Evolutionary conservation across 1,140 invertebrate species (phyloP).

Genomic region (Drosophila watanabei): DNA sequence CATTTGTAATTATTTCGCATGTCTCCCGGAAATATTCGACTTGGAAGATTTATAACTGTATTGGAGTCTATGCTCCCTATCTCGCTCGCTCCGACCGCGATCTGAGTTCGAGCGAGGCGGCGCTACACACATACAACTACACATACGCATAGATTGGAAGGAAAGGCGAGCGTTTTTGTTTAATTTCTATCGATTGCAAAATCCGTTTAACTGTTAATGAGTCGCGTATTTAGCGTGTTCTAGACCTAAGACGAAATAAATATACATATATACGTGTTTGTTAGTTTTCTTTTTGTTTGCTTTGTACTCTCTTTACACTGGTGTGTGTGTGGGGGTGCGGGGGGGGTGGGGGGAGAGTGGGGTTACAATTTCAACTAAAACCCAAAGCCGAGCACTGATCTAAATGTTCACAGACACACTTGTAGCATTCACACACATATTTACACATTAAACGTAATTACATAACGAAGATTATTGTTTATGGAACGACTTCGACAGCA

Average conservation of each 20-base stretch:
- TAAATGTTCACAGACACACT: conserved; percentile 17
- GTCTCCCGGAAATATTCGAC: background rate
- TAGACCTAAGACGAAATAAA: conserved; percentile 38
- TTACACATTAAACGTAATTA: conserved; percentile 46
- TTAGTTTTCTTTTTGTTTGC: conserved; percentile 22
- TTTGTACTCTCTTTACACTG: conserved; percentile 36
- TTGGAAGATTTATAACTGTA: conserved; percentile 22
- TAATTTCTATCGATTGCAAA: conserved; percentile 34
- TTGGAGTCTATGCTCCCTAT: conserved; percentile 2
- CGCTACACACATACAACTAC: background rate
- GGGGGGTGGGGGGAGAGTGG: background rate
- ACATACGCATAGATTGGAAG: background rate
- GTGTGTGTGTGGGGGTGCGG: background rate
- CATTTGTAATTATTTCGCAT: background rate
- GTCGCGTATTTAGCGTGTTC: conserved; percentile 27
- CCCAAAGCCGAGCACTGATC: conserved; percentile 36
- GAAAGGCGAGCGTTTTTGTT: conserved; percentile 27
- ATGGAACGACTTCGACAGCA: conserved; percentile 29
- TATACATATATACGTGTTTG: conserved; percentile 24
- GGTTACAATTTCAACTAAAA: conserved; percentile 34
- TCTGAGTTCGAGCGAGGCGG: conserved; percentile 10
- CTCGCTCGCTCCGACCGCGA: background rate
- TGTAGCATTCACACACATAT: conserved; percentile 25
- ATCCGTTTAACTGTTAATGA: conserved; percentile 48
- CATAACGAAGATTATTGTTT: conserved; percentile 46